Base-by-base conservation (phyloP, 92 coral and sea anemone genomes). In the Pocillopora grandis region DNA sequence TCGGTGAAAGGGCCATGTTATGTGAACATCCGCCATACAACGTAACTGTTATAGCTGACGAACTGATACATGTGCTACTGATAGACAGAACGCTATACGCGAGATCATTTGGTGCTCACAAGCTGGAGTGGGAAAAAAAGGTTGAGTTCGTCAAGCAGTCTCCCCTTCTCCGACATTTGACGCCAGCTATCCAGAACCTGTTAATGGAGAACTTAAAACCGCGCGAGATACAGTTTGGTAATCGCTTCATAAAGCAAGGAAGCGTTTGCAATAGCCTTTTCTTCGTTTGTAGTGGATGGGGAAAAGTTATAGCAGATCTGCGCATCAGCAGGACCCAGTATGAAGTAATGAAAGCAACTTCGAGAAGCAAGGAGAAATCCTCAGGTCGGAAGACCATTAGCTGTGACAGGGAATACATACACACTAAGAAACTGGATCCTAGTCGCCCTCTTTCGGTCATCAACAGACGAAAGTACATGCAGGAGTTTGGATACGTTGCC, bases 31-130 rank as follows among this genome's bases (percentile, higher is more conserved):
- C 63, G 62, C 90, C 89, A 48, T 95, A 95, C 86, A 94, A 88
- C 76, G 93, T 95, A 2, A 96, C 99, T 0, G 88, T 91, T 60
- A 88, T 96, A 42, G 93, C 99, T 49, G 97, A 94, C 62, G 99
- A 96, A 56, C 76, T 81, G 8, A 87, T 91, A 0, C 31, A 83
- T 13, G 81, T 96, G 0, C 69, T 96, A 56, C 85, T 89, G 31
- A 85, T 96, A 9, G 95, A 92, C 48, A 82, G 84, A 36, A 69
- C 72, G 6, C 77, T 94, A 21, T 94, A 96, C 69, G 73, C 79
- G 58, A 84, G 86, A 21, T 87, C 90, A 6, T 80, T 96, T 58
- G 79, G 84, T 20, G 82, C 78, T 9, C 76, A 90, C 72, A 86
- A 76, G 14, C 19, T 48, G 35, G 94, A 87, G 72, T 92, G 91